Base-by-base conservation (phyloP, 2,113 vertebrate species). In the Chaenogobius annularis region DNA sequence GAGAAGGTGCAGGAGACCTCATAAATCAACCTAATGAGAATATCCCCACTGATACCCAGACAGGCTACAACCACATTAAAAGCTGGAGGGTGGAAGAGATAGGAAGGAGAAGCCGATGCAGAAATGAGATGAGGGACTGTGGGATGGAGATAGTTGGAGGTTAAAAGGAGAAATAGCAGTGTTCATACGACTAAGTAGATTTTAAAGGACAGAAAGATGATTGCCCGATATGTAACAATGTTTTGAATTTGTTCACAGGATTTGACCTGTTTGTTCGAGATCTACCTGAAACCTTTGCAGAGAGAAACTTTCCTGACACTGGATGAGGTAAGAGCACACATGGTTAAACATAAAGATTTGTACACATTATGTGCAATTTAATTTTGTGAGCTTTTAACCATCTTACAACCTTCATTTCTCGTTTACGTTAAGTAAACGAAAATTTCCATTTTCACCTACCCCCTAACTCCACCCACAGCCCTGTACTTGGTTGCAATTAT, bases 251-350 rank as follows among this genome's bases (percentile, higher is more conserved):
- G 22, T 44, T 10, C 72, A 48, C 47, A 99, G 98, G 98, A 99
- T 78, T 90, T 99, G 86, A 94, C 92, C 82, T 96, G 95, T 87
- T 93, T 99, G 84, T 98, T 98, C 0, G 95, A 98, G 81, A 92
- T 98, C 1, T 99, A 99, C 92, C 85, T 99, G 92, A 96, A 96
- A 76, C 98, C 98, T 0, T 94, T 99, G 85, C 97, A 99, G 66
- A 96, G 90, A 35, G 96, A 99, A 92, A 97, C 94, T 50, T 99
- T 98, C 77, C 96, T 99, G 70, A 96, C 96, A 2, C 94, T 94
- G 82, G 97, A 98, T 11, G 96, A 99, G 96, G 97, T 99, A 88
- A 86, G 88, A n/a, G n/a, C 3, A 2, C 44, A 46, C 12, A 46
- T 10, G 44, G 3, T 11, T 46, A 46, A 46, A 46, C 37, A 40